Conservation (phyloP, 2,797 vertebrate species). For the Tragopan temminckii region DNA sequence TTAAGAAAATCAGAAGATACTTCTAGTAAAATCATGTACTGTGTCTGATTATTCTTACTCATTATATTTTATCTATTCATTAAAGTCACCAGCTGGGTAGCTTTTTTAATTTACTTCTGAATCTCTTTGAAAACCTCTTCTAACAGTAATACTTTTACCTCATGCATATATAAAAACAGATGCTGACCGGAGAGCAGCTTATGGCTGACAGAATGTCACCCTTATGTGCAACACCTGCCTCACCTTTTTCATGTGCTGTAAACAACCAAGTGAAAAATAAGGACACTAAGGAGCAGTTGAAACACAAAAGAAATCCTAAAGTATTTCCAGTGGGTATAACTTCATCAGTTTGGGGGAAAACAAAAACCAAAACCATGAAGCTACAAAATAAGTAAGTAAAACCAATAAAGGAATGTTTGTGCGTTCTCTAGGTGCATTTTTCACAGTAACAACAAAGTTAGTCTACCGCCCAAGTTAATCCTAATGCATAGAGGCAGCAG, state of each 20-base stretch:
- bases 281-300: background rate
- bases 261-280: constrained; percentile 56
- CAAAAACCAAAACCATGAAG: background rate
- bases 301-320: constrained; percentile 14
- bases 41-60: constrained; percentile 27
- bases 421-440: background rate
- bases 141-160: background rate
- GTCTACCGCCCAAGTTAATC: background rate
- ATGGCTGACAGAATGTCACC: constrained; percentile 55
- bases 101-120: constrained; percentile 52
- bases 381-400: background rate
- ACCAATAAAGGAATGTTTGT: background rate
- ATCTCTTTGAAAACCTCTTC: constrained; percentile 37
- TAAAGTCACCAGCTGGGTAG: constrained; percentile 47
- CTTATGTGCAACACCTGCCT: constrained; percentile 35
- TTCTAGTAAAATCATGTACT: background rate
- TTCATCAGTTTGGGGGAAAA: background rate
- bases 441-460: background rate
- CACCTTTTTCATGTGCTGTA: constrained; percentile 22
- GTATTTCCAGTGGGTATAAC: background rate
- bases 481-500: background rate
- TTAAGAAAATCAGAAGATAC: constrained; percentile 17
- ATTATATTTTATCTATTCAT: constrained; percentile 48
- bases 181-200: constrained; percentile 47
- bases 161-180: constrained; percentile 33